Percentiles rank a stretch among this genome's conserved stretches.
These are phyloP conservation scores for Ectropis crepuscularia DNA, from an alignment of 2,888 invertebrate genomes.

Conservation along the genomic window DNA sequence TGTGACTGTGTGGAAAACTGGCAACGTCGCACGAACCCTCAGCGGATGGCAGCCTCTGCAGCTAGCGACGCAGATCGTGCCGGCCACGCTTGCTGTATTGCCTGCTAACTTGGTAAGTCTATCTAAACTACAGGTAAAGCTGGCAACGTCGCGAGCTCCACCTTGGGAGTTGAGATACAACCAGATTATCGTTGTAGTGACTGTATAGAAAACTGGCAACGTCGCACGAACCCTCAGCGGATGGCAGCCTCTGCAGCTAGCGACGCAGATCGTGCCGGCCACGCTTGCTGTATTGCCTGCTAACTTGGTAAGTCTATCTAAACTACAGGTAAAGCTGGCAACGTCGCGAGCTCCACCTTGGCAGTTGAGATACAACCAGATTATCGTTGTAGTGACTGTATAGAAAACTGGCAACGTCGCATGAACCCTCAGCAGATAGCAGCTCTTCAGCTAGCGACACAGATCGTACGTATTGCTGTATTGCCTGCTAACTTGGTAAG, in stretches of 20 bases:
- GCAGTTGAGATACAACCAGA: too few relatives aligned
- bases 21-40: slow-evolving; percentile 81
- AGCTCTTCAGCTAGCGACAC: slow-evolving; percentile 93
- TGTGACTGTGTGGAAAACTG: slow-evolving; percentile 86
- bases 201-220: slow-evolving; percentile 85
- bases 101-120: slow-evolving; percentile 85
- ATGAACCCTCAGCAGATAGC: slow-evolving; percentile 89
- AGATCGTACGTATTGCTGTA: slow-evolving; percentile 88
- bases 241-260: slow-evolving; percentile 92
- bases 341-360: too few relatives aligned
- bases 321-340: too few relatives aligned
- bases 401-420: slow-evolving; percentile 83
- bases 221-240: slow-evolving; percentile 87
- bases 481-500: slow-evolving; percentile 86
- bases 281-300: neutral
- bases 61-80: slow-evolving; percentile 95
- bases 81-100: slow-evolving; percentile 91
- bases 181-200: slow-evolving; percentile 54
- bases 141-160: too few relatives aligned
- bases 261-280: slow-evolving; percentile 93
- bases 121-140: too few relatives aligned
- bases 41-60: slow-evolving; percentile 94
- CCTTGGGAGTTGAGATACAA: too few relatives aligned
- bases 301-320: neutral
- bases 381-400: slow-evolving; percentile 73